Evolutionary conservation across 2,113 vertebrate genomes (phyloP).

Genomic region (Scophthalmus maximus): DNA sequence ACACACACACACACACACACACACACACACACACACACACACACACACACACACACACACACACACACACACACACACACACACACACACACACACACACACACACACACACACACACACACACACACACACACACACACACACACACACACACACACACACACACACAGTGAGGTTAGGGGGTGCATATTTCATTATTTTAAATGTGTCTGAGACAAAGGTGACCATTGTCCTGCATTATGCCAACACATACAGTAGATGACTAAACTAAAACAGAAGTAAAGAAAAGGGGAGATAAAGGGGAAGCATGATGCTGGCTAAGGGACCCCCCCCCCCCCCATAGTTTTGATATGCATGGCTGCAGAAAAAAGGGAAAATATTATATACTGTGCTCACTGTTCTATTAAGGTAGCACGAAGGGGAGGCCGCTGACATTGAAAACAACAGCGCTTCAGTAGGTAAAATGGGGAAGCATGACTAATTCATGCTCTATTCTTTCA

Average conservation of each 20-base stretch:
- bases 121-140: too few species aligned
- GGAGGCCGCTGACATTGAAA: conserved; percentile 6
- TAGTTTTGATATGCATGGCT: conserved; percentile 30
- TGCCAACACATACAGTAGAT: not conserved
- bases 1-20: not conserved
- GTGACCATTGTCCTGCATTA: conserved; percentile 19
- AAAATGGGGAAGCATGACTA: conserved; percentile 25
- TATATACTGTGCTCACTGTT: too few species aligned
- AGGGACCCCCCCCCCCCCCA: conserved; percentile 54
- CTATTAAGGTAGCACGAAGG: not conserved
- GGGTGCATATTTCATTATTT: too few species aligned
- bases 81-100: too few species aligned
- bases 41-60: not conserved
- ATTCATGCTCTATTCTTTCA: conserved; percentile 30
- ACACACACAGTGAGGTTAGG: too few species aligned
- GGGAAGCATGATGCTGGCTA: conserved; percentile 20
- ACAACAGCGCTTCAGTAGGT: conserved; percentile 5
- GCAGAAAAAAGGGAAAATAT: too few species aligned
- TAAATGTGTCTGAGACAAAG: not conserved
- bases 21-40: not conserved
- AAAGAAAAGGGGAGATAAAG: conserved; percentile 20
- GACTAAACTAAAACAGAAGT: conserved; percentile 34
- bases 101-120: too few species aligned
- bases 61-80: too few species aligned
- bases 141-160: too few species aligned